Conservation (phyloP, 1,140 invertebrate genomes). For the Tetramorium simillimum region DNA sequence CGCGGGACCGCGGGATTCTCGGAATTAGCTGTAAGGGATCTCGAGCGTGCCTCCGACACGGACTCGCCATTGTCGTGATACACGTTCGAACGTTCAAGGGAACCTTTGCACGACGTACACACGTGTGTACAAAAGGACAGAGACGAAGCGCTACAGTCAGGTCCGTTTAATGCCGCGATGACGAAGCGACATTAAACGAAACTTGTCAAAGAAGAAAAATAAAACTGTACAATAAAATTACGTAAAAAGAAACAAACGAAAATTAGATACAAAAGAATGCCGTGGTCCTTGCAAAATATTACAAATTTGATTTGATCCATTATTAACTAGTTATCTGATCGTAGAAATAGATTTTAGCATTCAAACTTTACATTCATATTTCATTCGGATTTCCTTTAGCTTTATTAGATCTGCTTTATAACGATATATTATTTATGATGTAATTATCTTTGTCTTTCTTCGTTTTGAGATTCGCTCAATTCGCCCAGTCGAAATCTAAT, state of each 20-base stretch:
- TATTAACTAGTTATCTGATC: no score
- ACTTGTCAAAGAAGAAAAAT: background rate
- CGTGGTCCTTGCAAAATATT: background rate
- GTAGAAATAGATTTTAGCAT: background rate
- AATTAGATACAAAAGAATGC: background rate
- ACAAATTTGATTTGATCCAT: no score
- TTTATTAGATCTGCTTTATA: no score
- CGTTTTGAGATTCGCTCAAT: background rate
- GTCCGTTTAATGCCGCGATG: background rate
- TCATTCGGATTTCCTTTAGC: background rate
- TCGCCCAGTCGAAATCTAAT: background rate
- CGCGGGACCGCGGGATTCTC: background rate
- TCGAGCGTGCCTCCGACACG: conserved; percentile 39
- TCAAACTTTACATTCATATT: background rate
- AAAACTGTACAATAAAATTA: no score
- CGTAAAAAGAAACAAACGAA: background rate
- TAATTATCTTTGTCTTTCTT: background rate
- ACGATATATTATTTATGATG: no score
- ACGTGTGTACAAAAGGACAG: background rate
- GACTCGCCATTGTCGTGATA: conserved; percentile 33
- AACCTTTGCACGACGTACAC: conserved; percentile 1
- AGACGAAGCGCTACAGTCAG: background rate
- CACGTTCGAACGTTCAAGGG: background rate
- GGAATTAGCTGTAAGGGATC: conserved; percentile 39
- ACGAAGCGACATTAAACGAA: background rate